Base-by-base conservation (phyloP, 1,140 invertebrate genomes). In the Pogonus chalceus region DNA sequence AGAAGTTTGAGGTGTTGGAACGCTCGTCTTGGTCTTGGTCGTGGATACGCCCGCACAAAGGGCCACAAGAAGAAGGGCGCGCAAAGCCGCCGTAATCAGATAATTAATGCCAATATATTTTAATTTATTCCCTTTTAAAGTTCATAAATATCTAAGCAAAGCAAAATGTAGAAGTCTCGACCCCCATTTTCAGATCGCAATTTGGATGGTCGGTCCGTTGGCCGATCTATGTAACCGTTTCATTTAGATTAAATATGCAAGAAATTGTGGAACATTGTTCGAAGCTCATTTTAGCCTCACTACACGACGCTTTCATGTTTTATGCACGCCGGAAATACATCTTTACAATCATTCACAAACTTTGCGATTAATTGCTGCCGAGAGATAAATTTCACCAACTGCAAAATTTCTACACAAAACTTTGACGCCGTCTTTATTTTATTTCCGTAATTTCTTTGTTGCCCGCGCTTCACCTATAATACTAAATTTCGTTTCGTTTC, bases 71-170 rank as follows among this genome's bases (percentile, higher is more conserved):
- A 18, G 9, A 43, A 43, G 37, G 18, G 37, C 18, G 9, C 9
- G 37, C 37, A 43, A 43, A 12, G 37, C 37, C 37, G 9, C 37
- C 37, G 37, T 43, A 43, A 43, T 43, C 37, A 43, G 37, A 43
- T 43, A 43, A 43, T 43, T 43, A 43, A 43, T 43, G 37, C 37
- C 37, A 43, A 43, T 43, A 43, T 43, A 43, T 43, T 43, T 43
- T 43, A 43, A 43, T 43, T 43, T 43, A 43, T 43, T 43, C 37
- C 37, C 37, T 43, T 43, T 43, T 12, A 43, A 43, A 16, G 37
- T 43, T 43, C 18, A 43, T 43, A 43, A 43, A 43, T 43, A 43
- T 12, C 37, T 43, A 43, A 43, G 37, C 37, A 43, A 43, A 43
- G 37, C 37, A 43, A 43, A 43, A 43, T 43, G 37, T 43, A 4